Percentiles rank a stretch among this genome's conserved stretches.
Evolutionary conservation across 2,797 vertebrate species (phyloP).

Genomic region (Chrysocyon brachyurus): DNA sequence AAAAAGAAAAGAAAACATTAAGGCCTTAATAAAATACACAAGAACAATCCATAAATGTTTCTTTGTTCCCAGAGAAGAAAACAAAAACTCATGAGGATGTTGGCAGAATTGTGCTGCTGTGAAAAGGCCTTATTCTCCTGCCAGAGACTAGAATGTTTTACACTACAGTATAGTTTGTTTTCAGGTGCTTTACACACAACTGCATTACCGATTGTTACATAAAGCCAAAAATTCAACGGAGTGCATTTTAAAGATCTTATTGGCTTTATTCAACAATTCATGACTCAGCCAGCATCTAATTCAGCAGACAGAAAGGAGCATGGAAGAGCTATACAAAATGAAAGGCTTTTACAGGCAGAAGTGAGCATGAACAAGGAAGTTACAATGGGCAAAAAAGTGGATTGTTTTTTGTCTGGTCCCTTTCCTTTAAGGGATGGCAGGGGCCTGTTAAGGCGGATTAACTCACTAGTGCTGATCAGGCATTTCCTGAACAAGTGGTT

Average conservation of each 20-base stretch:
- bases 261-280: neutral
- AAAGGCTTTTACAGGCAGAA: conserved; percentile 19
- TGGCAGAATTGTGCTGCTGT: neutral
- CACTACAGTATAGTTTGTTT: neutral
- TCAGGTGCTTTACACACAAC: neutral
- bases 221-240: neutral
- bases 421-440: neutral
- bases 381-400: neutral
- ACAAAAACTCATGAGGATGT: conserved; percentile 51
- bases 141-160: neutral
- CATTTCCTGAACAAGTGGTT: neutral
- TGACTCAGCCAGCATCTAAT: neutral
- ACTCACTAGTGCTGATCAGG: neutral
- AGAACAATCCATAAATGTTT: conserved; percentile 56
- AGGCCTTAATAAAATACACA: conserved; percentile 58
- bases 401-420: neutral
- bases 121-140: conserved; percentile 35
- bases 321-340: neutral
- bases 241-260: neutral
- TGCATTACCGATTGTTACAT: neutral
- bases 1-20: neutral
- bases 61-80: conserved; percentile 65
- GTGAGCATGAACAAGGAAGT: neutral
- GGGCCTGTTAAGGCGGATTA: neutral
- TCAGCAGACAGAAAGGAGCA: neutral